Percentiles rank a stretch among this genome's conserved stretches.
Evolutionary conservation across 2,888 invertebrate species (phyloP).

Genomic region (Spodoptera exigua): DNA sequence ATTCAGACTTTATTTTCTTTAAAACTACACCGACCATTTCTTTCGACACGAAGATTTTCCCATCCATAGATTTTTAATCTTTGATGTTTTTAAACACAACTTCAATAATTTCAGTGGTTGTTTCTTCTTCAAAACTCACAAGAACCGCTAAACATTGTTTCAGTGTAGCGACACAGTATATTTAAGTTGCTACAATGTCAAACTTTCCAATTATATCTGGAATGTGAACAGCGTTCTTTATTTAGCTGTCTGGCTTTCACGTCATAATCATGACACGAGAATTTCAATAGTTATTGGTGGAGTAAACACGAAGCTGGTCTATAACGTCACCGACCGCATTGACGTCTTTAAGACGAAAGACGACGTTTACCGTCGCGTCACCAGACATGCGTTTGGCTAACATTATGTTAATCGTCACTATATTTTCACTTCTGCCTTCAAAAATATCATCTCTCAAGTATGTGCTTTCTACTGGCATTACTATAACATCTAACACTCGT

Average conservation of each 20-base stretch:
- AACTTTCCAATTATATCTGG: constrained; percentile 33
- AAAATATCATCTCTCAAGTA: constrained; percentile 4
- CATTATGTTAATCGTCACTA: constrained; percentile 43
- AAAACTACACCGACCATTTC: background rate
- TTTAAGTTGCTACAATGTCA: constrained; percentile 25
- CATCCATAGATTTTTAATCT: background rate
- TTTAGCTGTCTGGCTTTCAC: constrained; percentile 48
- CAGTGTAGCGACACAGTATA: constrained; percentile 10
- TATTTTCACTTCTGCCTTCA: constrained; percentile 16
- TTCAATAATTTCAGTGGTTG: background rate
- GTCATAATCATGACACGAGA: constrained; percentile 57
- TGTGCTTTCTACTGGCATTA: background rate
- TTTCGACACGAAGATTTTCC: background rate
- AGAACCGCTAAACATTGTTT: background rate
- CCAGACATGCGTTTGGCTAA: constrained; percentile 46
- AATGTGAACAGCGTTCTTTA: constrained; percentile 43
- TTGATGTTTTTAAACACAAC: background rate
- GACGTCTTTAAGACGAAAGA: constrained; percentile 59
- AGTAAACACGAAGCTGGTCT: constrained; percentile 49
- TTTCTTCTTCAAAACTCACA: background rate
- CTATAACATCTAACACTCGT: background rate
- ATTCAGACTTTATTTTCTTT: constrained; percentile 30
- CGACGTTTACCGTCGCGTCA: constrained; percentile 65
- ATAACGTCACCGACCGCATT: constrained; percentile 64
- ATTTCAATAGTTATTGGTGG: constrained; percentile 51